Evolutionary conservation across 2,797 vertebrate genomes (phyloP).

Genomic region (Protonibea diacanthus): DNA sequence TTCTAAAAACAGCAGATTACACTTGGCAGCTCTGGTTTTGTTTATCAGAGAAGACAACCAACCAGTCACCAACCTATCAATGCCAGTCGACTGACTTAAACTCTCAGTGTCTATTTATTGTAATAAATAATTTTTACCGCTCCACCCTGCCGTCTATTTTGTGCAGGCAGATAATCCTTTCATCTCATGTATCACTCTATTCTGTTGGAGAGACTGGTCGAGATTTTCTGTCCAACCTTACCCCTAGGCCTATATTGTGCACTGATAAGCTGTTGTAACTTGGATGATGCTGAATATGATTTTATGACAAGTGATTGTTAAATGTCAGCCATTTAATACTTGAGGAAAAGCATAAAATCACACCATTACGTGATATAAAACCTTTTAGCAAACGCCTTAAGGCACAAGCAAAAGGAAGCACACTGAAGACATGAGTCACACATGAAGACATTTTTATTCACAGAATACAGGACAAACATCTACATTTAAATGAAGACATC

Average conservation of each 20-base stretch:
- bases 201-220: slow-evolving; percentile 7
- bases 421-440: too few relatives aligned
- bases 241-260: slow-evolving; percentile 43
- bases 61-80: background rate
- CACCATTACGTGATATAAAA: background rate
- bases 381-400: background rate
- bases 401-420: background rate
- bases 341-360: slow-evolving; percentile 1
- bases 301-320: slow-evolving; percentile 42
- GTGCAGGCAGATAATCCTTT: slow-evolving; percentile 54
- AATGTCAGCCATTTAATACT: slow-evolving; percentile 37
- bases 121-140: background rate
- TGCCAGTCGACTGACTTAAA: background rate
- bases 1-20: background rate
- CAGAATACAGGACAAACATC: background rate
- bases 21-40: background rate
- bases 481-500: background rate
- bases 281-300: slow-evolving; percentile 41
- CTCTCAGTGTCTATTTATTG: too few relatives aligned
- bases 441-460: background rate
- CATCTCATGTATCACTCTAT: slow-evolving; percentile 63
- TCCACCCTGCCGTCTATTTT: slow-evolving; percentile 58
- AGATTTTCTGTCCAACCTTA: slow-evolving; percentile 38
- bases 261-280: slow-evolving; percentile 14
- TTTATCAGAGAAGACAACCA: background rate